Conservation (phyloP, 2,888 invertebrate species). For the Heteromyza rotundicornis region DNA sequence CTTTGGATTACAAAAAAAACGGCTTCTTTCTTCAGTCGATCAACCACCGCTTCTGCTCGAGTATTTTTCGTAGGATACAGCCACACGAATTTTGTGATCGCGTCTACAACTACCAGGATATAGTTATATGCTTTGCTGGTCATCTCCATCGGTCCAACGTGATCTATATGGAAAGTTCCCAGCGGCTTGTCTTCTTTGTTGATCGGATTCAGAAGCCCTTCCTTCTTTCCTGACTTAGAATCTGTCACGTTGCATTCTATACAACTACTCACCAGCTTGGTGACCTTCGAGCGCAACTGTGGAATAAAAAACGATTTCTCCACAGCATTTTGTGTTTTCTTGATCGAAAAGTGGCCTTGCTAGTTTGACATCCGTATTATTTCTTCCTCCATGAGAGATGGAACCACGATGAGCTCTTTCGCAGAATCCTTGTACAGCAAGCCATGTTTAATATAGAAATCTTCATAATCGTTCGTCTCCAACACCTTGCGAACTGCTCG, state of each 20-base stretch:
- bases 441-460: too few species aligned
- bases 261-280: not conserved
- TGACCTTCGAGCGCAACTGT: too few species aligned
- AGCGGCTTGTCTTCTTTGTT: too few species aligned
- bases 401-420: too few species aligned
- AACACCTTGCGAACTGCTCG: too few species aligned
- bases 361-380: not conserved
- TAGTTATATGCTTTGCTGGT: not conserved
- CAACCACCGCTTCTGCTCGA: too few species aligned
- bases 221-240: not conserved
- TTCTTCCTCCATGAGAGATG: not conserved
- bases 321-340: too few species aligned
- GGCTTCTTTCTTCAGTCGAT: too few species aligned
- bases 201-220: not conserved
- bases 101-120: not conserved
- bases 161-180: not conserved
- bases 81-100: not conserved
- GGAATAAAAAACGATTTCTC: too few species aligned
- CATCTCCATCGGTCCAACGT: not conserved
- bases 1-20: not conserved
- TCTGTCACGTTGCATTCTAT: not conserved
- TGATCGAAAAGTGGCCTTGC: not conserved
- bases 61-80: too few species aligned
- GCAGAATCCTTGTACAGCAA: too few species aligned
- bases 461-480: too few species aligned